Conservation (phyloP, 2,888 invertebrate species). For the Myopa tessellatipennis region DNA sequence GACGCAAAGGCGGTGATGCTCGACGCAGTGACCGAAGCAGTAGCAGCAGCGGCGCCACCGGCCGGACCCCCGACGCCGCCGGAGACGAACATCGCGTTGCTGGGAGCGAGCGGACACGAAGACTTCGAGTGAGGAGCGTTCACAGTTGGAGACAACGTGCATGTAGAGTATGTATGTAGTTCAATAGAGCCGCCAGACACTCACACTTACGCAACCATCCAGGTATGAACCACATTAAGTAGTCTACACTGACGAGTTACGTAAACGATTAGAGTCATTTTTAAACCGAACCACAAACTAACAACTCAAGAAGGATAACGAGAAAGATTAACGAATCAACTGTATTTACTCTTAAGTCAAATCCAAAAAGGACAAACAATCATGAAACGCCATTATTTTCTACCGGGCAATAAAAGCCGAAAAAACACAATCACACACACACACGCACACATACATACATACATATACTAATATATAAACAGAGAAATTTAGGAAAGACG, state of each 20-base stretch:
- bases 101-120: constrained; percentile 19
- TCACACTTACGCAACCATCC: constrained; percentile 49
- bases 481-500: not conserved
- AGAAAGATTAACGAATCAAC: constrained; percentile 13
- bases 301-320: constrained; percentile 13
- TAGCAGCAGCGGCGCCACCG: constrained; percentile 20
- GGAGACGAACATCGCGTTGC: not conserved
- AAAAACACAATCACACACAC: not conserved
- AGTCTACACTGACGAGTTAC: constrained; percentile 46
- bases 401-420: constrained; percentile 47
- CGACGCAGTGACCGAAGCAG: constrained; percentile 45
- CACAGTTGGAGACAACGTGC: not conserved
- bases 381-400: constrained; percentile 48
- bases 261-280: constrained; percentile 17
- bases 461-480: not conserved
- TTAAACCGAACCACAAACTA: constrained; percentile 1
- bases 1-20: constrained; percentile 47
- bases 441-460: not conserved
- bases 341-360: constrained; percentile 9
- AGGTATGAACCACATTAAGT: constrained; percentile 46
- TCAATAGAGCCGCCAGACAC: constrained; percentile 29
- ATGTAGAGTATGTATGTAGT: not conserved
- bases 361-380: constrained; percentile 35
- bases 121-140: constrained; percentile 3
- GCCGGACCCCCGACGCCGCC: not conserved